Evolutionary conservation across 2,797 vertebrate species (phyloP).

Genomic region (Microchirus variegatus): DNA sequence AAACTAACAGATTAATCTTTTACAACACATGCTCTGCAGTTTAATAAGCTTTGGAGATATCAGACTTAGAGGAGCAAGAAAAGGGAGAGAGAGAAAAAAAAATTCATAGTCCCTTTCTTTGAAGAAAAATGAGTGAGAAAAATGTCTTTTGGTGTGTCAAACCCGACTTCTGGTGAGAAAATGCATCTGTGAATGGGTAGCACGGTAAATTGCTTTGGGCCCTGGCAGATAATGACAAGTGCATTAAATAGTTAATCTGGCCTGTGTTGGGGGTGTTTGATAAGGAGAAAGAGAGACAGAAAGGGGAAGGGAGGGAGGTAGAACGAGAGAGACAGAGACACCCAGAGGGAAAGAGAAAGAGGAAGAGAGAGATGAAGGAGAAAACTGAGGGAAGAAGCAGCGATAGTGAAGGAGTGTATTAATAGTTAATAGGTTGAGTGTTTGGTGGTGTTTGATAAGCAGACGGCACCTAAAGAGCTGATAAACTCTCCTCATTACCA

Average conservation of each 20-base stretch:
- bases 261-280: conserved; percentile 68
- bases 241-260: conserved; percentile 81
- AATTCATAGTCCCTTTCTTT: conserved; percentile 38
- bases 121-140: conserved; percentile 50
- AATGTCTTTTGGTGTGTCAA: conserved; percentile 47
- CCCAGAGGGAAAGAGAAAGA: conserved; percentile 35
- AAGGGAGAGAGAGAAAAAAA: not conserved
- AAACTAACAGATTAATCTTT: conserved; percentile 80
- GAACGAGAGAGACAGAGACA: conserved; percentile 38
- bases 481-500: conserved; percentile 77
- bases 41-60: conserved; percentile 77
- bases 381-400: conserved; percentile 15
- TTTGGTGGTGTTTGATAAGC: conserved; percentile 75
- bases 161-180: conserved; percentile 69
- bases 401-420: conserved; percentile 70
- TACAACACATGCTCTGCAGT: conserved; percentile 76
- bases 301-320: conserved; percentile 35
- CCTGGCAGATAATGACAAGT: conserved; percentile 73
- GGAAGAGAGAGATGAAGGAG: conserved; percentile 9
- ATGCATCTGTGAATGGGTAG: conserved; percentile 53
- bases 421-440: conserved; percentile 75
- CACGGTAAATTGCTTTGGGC: conserved; percentile 70
- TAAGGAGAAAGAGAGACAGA: conserved; percentile 60
- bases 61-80: conserved; percentile 60
- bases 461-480: conserved; percentile 73